phyloP scores from a whole-genome alignment of 2,888 invertebrate species.

The Ethmia dodecea region DNA sequence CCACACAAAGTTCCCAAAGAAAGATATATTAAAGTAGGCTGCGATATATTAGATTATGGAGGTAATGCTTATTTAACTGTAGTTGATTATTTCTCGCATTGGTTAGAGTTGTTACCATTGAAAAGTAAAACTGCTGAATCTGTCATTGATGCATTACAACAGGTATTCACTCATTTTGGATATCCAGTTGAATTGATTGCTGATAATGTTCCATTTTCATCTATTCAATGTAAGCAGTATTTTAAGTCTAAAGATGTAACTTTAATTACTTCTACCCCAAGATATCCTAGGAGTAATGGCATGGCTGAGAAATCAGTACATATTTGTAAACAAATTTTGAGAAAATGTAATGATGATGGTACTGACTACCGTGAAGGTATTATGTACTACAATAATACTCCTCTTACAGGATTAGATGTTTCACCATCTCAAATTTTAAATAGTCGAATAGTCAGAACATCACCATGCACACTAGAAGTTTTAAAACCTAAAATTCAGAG shows the following conservation, averaged over 20 bases:
- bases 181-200: constrained; percentile 6
- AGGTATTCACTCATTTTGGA: constrained; percentile 5
- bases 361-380: not conserved
- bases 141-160: constrained; percentile 7
- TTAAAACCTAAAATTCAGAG: not conserved
- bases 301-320: constrained; percentile 1
- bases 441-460: not conserved
- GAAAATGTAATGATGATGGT: constrained; percentile 1
- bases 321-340: not conserved
- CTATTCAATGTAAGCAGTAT: not conserved
- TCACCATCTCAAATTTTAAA: constrained; percentile 1
- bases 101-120: constrained; percentile 5
- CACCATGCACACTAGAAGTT: not conserved
- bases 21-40: constrained; percentile 9
- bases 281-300: not conserved
- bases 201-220: not conserved
- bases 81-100: constrained; percentile 7
- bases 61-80: constrained; percentile 2
- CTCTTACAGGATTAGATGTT: not conserved
- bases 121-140: constrained; percentile 4
- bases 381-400: not conserved
- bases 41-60: constrained; percentile 5
- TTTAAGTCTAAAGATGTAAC: not conserved
- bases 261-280: not conserved
- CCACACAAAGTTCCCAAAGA: constrained; percentile 12